Evolutionary conservation across 2,888 invertebrate genomes (phyloP).

Genomic region (Tinea trinotella): DNA sequence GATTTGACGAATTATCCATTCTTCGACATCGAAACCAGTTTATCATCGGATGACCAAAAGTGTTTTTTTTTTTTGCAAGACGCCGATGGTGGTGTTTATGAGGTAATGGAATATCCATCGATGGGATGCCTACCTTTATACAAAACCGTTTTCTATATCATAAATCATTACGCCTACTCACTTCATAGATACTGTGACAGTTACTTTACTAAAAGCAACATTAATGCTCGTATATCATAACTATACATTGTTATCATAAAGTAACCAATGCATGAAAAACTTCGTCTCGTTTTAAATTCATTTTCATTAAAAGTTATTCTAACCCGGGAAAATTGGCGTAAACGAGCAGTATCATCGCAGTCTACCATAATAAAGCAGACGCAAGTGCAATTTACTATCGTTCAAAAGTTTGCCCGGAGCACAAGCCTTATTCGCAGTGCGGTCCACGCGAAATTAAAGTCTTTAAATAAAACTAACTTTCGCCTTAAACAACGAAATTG

Average conservation of each 20-base stretch:
- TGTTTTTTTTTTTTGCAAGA: conserved; percentile 44
- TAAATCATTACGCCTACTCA: background rate
- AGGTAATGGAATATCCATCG: conserved; percentile 24
- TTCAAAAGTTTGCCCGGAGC: conserved; percentile 43
- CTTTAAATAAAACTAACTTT: conserved; percentile 35
- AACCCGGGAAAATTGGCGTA: background rate
- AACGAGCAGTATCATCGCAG: conserved; percentile 11
- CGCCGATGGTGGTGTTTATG: conserved; percentile 48
- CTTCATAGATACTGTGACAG: background rate
- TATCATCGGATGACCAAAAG: conserved; percentile 47
- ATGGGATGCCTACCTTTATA: conserved; percentile 2
- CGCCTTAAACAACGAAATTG: background rate
- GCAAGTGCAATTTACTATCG: conserved; percentile 54
- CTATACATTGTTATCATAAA: too few relatives aligned
- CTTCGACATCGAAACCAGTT: conserved; percentile 53
- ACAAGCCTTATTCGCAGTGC: conserved; percentile 21
- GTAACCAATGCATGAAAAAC: too few relatives aligned
- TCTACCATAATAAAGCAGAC: conserved; percentile 37
- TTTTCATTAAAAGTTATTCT: conserved; percentile 5
- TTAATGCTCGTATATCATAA: too few relatives aligned
- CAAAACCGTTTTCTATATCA: background rate
- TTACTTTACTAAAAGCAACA: too few relatives aligned
- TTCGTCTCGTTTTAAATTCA: background rate
- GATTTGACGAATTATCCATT: conserved; percentile 43
- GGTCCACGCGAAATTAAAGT: conserved; percentile 33